phyloP scores from a whole-genome alignment of 1,140 invertebrate genomes.

The Pachypeltis micranthus region DNA sequence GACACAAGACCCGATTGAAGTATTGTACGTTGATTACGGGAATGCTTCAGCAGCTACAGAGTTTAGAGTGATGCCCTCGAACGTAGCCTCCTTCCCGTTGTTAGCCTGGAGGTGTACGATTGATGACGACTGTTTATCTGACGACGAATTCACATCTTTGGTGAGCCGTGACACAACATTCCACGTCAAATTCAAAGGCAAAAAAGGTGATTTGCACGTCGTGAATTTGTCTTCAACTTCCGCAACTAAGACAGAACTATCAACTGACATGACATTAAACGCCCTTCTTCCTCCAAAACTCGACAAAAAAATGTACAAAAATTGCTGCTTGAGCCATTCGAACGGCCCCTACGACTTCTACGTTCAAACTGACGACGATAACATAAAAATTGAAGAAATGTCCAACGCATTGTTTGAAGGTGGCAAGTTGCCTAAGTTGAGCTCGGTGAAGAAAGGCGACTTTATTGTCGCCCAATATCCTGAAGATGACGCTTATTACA shows the following conservation, averaged over 20 bases:
- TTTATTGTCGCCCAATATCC: slow-evolving; percentile 10
- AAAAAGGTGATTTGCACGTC: neutral
- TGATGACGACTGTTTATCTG: neutral
- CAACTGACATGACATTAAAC: too few species aligned
- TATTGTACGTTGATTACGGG: slow-evolving; percentile 49
- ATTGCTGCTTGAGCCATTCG: neutral
- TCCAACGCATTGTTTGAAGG: neutral
- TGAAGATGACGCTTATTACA: slow-evolving; percentile 6
- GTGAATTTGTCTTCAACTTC: slow-evolving; percentile 2
- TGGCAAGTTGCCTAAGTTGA: neutral
- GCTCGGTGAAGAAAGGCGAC: slow-evolving; percentile 4
- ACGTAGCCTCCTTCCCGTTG: neutral
- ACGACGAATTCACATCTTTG: slow-evolving; percentile 10
- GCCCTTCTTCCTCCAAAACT: too few species aligned
- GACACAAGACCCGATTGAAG: slow-evolving; percentile 42
- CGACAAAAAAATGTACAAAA: neutral
- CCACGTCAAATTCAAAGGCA: neutral
- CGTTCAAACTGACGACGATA: slow-evolving; percentile 3
- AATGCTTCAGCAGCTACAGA: slow-evolving; percentile 35
- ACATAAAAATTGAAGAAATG: neutral
- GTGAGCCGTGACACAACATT: slow-evolving; percentile 1
- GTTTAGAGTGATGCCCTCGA: slow-evolving; percentile 17
- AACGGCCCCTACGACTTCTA: neutral
- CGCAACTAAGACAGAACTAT: too few species aligned
- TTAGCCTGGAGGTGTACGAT: slow-evolving; percentile 3